phyloP scores from a whole-genome alignment of 1,140 invertebrate genomes.

The Onthophagus taurus region DNA sequence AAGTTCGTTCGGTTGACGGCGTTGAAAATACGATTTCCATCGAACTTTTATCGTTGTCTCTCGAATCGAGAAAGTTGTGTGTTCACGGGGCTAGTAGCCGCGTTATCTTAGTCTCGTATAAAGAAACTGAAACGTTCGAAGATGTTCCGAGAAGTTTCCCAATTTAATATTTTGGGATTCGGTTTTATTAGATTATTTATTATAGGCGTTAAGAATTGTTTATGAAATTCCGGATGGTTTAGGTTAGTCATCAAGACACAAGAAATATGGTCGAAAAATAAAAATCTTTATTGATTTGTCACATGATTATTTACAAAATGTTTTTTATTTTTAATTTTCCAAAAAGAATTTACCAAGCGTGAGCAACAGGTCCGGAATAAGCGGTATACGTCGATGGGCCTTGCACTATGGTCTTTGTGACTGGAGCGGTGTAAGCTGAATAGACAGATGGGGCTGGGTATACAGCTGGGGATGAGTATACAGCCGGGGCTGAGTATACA shows the following conservation, averaged over 20 bases:
- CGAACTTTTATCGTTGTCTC: conserved; percentile 82
- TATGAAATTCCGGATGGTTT: conserved; percentile 71
- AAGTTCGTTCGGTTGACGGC: conserved; percentile 40
- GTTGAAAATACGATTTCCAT: conserved; percentile 88
- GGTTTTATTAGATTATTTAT: conserved; percentile 20
- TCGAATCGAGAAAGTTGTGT: conserved; percentile 82
- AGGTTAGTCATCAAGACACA: conserved; percentile 71
- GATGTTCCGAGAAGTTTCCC: conserved; percentile 67
- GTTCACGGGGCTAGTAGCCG: conserved; percentile 86
- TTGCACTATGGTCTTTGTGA: conserved; percentile 4
- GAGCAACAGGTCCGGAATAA: conserved; percentile 1
- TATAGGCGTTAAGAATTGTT: conserved; percentile 75
- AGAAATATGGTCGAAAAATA: too few species aligned
- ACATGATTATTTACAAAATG: not conserved
- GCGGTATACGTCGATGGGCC: not conserved
- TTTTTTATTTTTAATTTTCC: conserved; percentile 8
- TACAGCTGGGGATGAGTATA: conserved; percentile 2
- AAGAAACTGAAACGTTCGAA: conserved; percentile 74
- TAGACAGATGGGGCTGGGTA: conserved; percentile 1
- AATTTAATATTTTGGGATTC: conserved; percentile 1
- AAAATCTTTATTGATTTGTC: too few species aligned
- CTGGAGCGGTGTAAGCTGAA: not conserved
- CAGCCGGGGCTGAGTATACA: conserved; percentile 3
- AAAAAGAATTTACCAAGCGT: conserved; percentile 9
- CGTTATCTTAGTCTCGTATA: conserved; percentile 92